Evolutionary conservation across 2,888 invertebrate genomes (phyloP), one percentile per base, ranked within the genome.

Genomic region (Leuctra nigra): DNA sequence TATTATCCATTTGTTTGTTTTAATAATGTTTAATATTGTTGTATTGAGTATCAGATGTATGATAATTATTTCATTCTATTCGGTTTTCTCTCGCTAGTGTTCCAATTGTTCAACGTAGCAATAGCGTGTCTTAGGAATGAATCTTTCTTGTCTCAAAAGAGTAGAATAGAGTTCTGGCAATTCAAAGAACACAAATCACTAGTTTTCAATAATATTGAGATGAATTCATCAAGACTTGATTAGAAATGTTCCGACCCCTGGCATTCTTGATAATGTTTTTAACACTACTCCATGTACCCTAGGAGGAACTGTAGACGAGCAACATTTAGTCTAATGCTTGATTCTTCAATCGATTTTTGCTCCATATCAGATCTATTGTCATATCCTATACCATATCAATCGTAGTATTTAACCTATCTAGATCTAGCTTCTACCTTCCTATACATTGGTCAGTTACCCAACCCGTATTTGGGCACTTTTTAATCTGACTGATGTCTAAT

Each of bases 121-220:
- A 24, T 47, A 24, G 47, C 16, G 13, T 20, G 24, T 36, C 52
- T 35, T 55, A 59, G 59, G 56, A 59, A 54, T 59, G 59, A 56
- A 53, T 33, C 56, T 53, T 53, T 48, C 47, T 56, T 52, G 47
- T 48, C 46, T 38, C 39, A 16, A 14, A 39, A 24, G 50, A 39
- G 41, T 24, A 44, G 22, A 24, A 18, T 39, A 24, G 18, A 35
- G 16, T 53, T 53, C 2, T 53, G 16, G 16, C 29, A 22, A 4
- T 35, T 22, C 18, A 53, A 29, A 35, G 18, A 9, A 3, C 11
- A n/a, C 14, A 2, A n/a, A 41, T 4, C 23, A 54, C 41, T 16
- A 13, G 33, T 29, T 13, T n/a, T 18, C n/a, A 25, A 6, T 7
- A 3, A 33, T 20, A 38, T 29, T 23, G 16, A 24, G 25, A 54